Percentiles rank a stretch among this genome's conserved stretches.
phyloP scores from a whole-genome alignment of 2,113 vertebrate genomes.

The Chaetorhynchus papuensis region DNA sequence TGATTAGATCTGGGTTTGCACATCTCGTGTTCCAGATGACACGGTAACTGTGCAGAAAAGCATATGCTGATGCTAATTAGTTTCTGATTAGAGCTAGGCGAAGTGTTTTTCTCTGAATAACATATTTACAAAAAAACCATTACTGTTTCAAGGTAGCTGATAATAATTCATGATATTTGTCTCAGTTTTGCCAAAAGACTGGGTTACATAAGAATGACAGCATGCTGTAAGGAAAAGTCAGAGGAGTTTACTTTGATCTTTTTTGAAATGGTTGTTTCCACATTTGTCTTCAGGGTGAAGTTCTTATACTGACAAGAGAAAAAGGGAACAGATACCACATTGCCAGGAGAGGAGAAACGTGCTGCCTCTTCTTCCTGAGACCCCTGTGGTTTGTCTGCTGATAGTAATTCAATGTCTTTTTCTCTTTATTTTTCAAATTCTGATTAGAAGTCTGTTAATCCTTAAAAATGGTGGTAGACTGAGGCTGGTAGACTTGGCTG shows the following conservation, averaged over 20 bases:
- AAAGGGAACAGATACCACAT: not conserved
- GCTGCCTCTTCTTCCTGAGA: not conserved
- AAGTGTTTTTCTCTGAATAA: slow-evolving; percentile 51
- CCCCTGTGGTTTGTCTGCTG: not conserved
- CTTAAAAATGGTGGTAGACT: not conserved
- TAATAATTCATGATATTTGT: slow-evolving; percentile 3
- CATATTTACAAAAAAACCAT: not conserved
- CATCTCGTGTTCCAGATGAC: slow-evolving; percentile 23
- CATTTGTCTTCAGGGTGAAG: not conserved
- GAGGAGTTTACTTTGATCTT: not conserved
- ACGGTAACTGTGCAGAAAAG: not conserved
- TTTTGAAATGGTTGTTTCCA: not conserved
- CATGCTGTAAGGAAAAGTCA: not conserved
- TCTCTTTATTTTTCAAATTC: not conserved
- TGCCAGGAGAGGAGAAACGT: not conserved
- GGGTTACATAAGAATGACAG: not conserved
- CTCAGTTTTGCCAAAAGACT: not conserved
- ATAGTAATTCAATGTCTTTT: not conserved
- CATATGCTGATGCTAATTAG: slow-evolving; percentile 59
- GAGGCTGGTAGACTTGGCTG: not conserved
- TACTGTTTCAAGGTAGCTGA: slow-evolving; percentile 17
- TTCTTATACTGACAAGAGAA: not conserved
- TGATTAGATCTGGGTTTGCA: slow-evolving; percentile 46
- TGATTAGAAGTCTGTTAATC: not conserved
- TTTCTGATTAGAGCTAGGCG: slow-evolving; percentile 50